Conservation (phyloP, 2,113 vertebrate species). For the Sphyrna mokarran region DNA sequence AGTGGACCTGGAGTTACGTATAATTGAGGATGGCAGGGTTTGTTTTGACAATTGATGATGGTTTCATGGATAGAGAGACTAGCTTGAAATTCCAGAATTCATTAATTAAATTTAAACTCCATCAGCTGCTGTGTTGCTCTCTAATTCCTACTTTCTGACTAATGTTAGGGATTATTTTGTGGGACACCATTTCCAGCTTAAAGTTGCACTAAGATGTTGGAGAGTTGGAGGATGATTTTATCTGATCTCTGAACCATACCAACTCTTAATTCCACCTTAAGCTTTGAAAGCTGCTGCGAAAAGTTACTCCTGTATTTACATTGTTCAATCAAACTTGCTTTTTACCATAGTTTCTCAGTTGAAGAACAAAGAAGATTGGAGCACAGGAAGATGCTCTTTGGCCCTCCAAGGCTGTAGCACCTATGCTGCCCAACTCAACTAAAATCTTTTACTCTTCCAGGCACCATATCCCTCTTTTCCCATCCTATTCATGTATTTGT, state of each 20-base stretch:
- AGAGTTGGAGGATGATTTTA: neutral
- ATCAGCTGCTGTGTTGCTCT: neutral
- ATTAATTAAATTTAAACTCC: too few relatives aligned
- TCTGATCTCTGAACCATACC: neutral
- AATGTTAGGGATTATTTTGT: neutral
- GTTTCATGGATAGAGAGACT: too few relatives aligned
- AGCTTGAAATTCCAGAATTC: too few relatives aligned
- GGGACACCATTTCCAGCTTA: neutral
- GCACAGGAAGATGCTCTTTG: too few relatives aligned
- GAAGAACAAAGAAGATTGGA: neutral
- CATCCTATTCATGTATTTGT: too few relatives aligned
- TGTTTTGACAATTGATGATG: too few relatives aligned
- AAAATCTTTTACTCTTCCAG: too few relatives aligned
- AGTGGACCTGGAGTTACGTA: too few relatives aligned
- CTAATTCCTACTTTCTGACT: neutral
- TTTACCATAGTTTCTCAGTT: neutral
- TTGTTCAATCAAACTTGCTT: neutral
- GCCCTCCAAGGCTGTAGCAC: too few relatives aligned
- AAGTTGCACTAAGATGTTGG: neutral
- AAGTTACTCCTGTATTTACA: neutral
- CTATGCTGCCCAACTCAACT: too few relatives aligned
- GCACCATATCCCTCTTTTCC: too few relatives aligned
- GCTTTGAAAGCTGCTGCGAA: neutral
- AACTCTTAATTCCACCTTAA: neutral
- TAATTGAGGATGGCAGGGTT: too few relatives aligned